phyloP scores from a whole-genome alignment of 2,113 vertebrate species.

The Otolemur garnettii region DNA sequence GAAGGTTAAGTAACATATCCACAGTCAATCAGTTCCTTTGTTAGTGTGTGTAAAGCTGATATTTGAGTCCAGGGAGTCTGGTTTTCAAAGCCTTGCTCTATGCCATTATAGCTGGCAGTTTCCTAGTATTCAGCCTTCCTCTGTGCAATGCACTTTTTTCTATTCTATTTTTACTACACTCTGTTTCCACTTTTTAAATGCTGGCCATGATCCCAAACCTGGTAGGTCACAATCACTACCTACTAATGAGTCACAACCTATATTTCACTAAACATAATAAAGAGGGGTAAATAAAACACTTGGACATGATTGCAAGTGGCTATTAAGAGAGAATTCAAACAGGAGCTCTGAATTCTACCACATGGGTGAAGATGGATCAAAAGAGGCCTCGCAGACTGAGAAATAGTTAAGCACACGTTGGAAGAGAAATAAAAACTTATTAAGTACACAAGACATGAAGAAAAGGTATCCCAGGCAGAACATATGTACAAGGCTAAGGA shows the following conservation, averaged over 20 bases:
- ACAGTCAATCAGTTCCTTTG: background rate
- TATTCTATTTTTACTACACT: slow-evolving; percentile 3
- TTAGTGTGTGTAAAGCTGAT: background rate
- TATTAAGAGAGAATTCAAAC: background rate
- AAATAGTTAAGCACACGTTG: background rate
- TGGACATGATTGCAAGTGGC: background rate
- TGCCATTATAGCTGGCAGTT: background rate
- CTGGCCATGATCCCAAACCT: slow-evolving; percentile 29
- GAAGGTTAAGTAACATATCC: background rate
- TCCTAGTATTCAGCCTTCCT: background rate
- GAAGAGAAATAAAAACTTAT: background rate
- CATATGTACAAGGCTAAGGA: background rate
- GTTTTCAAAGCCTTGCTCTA: background rate
- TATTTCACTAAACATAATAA: slow-evolving; percentile 44
- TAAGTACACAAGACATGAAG: background rate
- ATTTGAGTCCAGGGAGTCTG: too few species aligned
- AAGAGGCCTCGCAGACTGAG: background rate
- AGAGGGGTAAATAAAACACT: background rate
- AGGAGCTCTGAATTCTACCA: background rate
- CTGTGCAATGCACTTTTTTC: background rate
- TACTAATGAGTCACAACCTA: background rate
- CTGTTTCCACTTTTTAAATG: slow-evolving; percentile 38
- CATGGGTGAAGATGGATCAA: background rate
- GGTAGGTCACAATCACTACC: slow-evolving; percentile 17
- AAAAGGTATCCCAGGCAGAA: background rate